phyloP scores from a whole-genome alignment of 2,113 vertebrate species.

The Malurus melanocephalus region DNA sequence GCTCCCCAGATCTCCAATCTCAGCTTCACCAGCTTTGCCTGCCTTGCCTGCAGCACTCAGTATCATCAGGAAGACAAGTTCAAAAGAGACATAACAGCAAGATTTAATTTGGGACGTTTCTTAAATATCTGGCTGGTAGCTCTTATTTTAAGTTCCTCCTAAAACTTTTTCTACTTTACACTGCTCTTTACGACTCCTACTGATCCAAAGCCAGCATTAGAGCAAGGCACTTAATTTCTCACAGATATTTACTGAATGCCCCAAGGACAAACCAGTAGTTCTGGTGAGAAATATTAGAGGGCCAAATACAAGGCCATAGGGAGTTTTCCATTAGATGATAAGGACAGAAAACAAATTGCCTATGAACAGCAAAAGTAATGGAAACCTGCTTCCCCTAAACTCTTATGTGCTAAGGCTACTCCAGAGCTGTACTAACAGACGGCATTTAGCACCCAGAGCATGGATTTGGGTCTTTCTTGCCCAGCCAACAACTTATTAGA shows the following conservation, averaged over 20 bases:
- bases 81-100: neutral
- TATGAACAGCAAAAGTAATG: neutral
- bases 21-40: neutral
- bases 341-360: constrained; percentile 6
- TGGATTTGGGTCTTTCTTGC: neutral
- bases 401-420: neutral
- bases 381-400: neutral
- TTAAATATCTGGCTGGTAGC: neutral
- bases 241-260: neutral
- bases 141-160: neutral
- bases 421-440: neutral
- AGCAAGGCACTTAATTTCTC: neutral
- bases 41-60: neutral
- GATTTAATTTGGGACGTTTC: neutral
- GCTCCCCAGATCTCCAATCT: neutral
- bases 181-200: neutral
- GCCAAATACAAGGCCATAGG: neutral
- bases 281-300: neutral
- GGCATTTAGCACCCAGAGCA: neutral
- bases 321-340: neutral
- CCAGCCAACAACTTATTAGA: neutral
- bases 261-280: neutral
- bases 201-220: neutral
- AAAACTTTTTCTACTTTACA: neutral
- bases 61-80: neutral